Evolutionary conservation across 2,797 vertebrate species (phyloP), one percentile per base, ranked within the genome.

Genomic region (Oreochromis grahami): DNA sequence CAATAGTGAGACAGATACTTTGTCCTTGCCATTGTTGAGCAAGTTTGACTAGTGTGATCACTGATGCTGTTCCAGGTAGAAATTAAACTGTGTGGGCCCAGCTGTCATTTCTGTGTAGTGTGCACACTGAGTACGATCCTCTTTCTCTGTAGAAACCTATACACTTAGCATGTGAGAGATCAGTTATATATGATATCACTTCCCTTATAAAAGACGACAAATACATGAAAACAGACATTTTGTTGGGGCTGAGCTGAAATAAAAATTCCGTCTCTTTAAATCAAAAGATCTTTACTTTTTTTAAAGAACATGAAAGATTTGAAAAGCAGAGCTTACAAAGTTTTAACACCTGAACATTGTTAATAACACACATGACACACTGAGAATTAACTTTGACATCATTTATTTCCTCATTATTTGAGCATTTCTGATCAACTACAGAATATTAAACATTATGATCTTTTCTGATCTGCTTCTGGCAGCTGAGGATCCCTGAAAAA

Each of bases 61-160:
- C 52, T 26, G 2, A 0, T 53, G 52, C 0, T 53, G 52, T 53
- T 53, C 0, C 52, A 53, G 21, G 52, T 24, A 7, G 2, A 53
- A 52, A 53, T 53, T 53, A 53, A 53, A 53, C 52, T 0, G 52
- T 53, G 52, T 53, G 52, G 52, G 52, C 52, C 1, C 4, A 53
- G 52, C 6, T 53, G 52, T 53, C 21, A 53, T 0, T 53, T 0
- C 21, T 53, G 52, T 53, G 52, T 26, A 53, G 52, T 53, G 52
- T 26, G 52, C 0, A 26, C 21, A 55, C 52, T 0, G 52, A 0
- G 6, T 2, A 55, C 0, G 2, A 55, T 1, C 52, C 52, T 55
- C 52, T 55, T 3, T 8, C 52, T 26, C 21, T 14, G 52, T 55
- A 55, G 21, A 26, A 26, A 8, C 2, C 0, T 8, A 4, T 0